Percentiles rank a stretch among this genome's conserved stretches.
Evolutionary conservation across 2,888 invertebrate species (phyloP).

Genomic region (Dione vanillae): DNA sequence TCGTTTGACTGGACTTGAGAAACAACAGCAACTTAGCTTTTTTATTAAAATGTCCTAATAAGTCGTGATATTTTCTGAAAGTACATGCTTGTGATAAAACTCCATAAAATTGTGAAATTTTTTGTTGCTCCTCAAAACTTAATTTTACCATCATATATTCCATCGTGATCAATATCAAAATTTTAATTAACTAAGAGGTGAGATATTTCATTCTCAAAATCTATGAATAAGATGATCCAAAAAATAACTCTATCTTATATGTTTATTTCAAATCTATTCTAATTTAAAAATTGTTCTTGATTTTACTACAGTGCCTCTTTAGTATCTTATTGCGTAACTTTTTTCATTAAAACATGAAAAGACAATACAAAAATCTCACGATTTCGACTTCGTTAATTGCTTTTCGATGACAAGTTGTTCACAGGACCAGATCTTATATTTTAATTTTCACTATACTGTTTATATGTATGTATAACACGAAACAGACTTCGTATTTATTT

Average conservation of each 20-base stretch:
- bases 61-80: background rate
- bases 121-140: too few species aligned
- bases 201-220: too few species aligned
- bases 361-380: slow-evolving; percentile 25
- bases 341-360: slow-evolving; percentile 59
- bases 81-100: background rate
- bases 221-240: background rate
- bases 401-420: slow-evolving; percentile 21
- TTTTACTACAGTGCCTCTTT: slow-evolving; percentile 47
- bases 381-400: slow-evolving; percentile 24
- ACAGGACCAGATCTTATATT: background rate
- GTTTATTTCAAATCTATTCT: background rate
- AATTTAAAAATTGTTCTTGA: background rate
- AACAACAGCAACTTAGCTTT: slow-evolving; percentile 10
- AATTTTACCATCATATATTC: too few species aligned
- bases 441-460: too few species aligned
- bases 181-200: too few species aligned
- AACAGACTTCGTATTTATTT: too few species aligned
- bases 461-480: too few species aligned
- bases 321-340: slow-evolving; percentile 64
- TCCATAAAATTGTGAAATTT: too few species aligned
- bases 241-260: background rate
- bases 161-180: too few species aligned
- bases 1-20: slow-evolving; percentile 28
- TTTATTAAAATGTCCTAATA: slow-evolving; percentile 11